These are phyloP conservation scores for Sebastes jordani DNA, from an alignment of 2,797 vertebrate genomes.

Conservation along the genomic window DNA sequence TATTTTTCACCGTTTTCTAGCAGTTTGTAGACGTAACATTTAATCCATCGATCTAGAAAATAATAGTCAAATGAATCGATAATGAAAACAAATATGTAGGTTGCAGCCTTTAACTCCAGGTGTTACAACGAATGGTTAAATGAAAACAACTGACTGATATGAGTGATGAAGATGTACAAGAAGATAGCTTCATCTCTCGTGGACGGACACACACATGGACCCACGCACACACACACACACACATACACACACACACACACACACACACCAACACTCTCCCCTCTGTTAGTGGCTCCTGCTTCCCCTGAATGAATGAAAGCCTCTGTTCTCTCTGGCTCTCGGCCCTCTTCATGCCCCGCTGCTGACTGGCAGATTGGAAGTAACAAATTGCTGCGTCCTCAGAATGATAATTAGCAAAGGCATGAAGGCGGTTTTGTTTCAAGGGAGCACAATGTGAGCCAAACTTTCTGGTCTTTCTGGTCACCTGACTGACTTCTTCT, in stretches of 20 bases:
- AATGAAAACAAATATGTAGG: background rate
- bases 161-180: constrained; percentile 44
- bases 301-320: constrained; percentile 86
- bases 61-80: background rate
- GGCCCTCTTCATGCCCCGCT: constrained; percentile 90
- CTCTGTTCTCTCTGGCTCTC: constrained; percentile 84
- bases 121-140: background rate
- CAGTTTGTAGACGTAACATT: background rate
- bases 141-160: constrained; percentile 20
- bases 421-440: constrained; percentile 97
- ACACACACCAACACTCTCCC: constrained; percentile 28
- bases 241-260: constrained; percentile 9
- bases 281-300: constrained; percentile 58
- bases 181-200: constrained; percentile 43
- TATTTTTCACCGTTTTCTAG: background rate
- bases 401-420: constrained; percentile 98
- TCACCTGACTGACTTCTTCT: constrained; percentile 83
- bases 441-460: constrained; percentile 85
- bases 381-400: constrained; percentile 99
- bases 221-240: background rate
- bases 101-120: background rate
- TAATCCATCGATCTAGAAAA: background rate
- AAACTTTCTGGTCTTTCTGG: constrained; percentile 79
- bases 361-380: constrained; percentile 96
- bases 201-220: background rate